phyloP scores from a whole-genome alignment of 1,140 invertebrate genomes.

The Anastatus disparis region DNA sequence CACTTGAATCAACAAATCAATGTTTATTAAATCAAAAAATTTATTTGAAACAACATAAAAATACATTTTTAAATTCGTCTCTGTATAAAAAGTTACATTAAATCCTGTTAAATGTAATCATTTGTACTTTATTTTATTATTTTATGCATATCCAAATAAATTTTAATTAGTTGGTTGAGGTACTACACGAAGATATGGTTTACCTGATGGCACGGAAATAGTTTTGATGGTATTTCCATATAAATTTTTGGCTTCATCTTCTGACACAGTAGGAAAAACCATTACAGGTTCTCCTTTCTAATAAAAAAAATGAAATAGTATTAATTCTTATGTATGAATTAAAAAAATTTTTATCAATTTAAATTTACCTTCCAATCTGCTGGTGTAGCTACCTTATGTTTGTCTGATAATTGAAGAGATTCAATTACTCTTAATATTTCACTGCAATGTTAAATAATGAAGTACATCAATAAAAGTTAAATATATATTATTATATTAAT shows the following conservation, averaged over 20 bases:
- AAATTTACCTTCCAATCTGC: constrained; percentile 87
- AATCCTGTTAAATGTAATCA: constrained; percentile 45
- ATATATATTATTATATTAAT: neutral
- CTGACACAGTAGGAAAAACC: constrained; percentile 81
- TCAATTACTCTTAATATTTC: constrained; percentile 94
- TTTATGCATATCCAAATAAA: constrained; percentile 30
- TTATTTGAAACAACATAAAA: constrained; percentile 38
- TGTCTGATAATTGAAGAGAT: constrained; percentile 88
- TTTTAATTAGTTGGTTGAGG: constrained; percentile 63
- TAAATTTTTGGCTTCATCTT: constrained; percentile 73
- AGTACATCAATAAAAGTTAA: neutral
- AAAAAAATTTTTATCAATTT: constrained; percentile 2
- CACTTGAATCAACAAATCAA: constrained; percentile 51
- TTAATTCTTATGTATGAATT: constrained; percentile 28
- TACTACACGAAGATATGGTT: constrained; percentile 81
- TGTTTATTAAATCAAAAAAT: constrained; percentile 46
- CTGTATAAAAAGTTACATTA: constrained; percentile 45
- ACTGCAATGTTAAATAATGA: constrained; percentile 70
- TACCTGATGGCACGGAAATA: constrained; percentile 81
- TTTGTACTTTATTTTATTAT: constrained; percentile 43
- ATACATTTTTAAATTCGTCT: constrained; percentile 38
- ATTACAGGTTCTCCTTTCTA: constrained; percentile 83
- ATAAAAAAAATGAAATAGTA: constrained; percentile 42
- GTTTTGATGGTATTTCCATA: constrained; percentile 79
- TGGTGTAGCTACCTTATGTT: constrained; percentile 91